Conservation (phyloP, 2,888 invertebrate species). For the Aethes cnicana region DNA sequence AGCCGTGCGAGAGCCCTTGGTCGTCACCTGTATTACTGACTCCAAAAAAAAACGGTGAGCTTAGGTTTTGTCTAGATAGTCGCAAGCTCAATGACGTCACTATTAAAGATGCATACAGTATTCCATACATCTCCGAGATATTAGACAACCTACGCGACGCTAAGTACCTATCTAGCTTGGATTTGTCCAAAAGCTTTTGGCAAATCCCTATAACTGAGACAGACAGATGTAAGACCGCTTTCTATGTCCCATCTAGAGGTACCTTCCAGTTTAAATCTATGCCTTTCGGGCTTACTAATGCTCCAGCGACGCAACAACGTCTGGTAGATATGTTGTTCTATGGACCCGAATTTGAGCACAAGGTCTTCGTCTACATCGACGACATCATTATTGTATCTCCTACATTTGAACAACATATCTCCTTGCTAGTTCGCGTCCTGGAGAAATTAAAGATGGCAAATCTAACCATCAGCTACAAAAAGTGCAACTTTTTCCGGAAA, state of each 20-base stretch:
- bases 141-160: background rate
- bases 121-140: background rate
- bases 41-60: background rate
- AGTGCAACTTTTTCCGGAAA: constrained; percentile 8
- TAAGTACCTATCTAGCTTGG: background rate
- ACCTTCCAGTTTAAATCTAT: constrained; percentile 4
- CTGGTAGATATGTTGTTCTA: background rate
- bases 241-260: background rate
- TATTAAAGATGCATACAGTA: too few species aligned
- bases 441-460: background rate
- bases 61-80: background rate
- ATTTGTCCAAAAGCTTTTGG: background rate
- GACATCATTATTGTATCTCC: too few species aligned
- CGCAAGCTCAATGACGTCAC: background rate
- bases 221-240: constrained; percentile 8
- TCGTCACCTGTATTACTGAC: background rate
- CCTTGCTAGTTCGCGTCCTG: background rate
- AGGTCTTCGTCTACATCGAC: too few species aligned
- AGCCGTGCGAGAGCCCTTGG: constrained; percentile 35
- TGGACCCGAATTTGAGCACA: background rate
- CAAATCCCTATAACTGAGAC: background rate
- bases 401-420: background rate
- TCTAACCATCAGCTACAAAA: constrained; percentile 10
- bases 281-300: background rate
- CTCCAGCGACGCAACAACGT: background rate